phyloP scores from a whole-genome alignment of 1,140 invertebrate species.

The Drosophila sturtevanti region DNA sequence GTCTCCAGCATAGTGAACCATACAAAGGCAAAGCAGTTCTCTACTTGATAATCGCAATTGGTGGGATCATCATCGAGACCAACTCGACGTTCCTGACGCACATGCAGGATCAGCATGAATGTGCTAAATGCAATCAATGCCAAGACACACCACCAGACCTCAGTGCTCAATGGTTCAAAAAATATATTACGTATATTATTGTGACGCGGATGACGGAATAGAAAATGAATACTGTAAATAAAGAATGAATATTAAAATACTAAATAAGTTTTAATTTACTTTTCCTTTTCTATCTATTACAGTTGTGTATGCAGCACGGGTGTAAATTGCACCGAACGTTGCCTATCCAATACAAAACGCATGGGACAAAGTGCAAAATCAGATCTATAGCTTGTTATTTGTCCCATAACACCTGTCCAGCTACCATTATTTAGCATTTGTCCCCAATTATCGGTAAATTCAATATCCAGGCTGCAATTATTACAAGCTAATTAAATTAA shows the following conservation, averaged over 20 bases:
- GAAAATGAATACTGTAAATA: conserved; percentile 74
- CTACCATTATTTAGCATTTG: conserved; percentile 82
- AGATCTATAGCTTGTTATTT: conserved; percentile 80
- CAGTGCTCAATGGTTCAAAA: conserved; percentile 81
- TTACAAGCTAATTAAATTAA: not conserved
- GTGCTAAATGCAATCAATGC: conserved; percentile 43
- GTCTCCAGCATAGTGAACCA: conserved; percentile 70
- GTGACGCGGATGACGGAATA: conserved; percentile 85
- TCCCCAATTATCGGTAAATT: conserved; percentile 83
- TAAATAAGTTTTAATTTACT: not conserved
- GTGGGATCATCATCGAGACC: too few relatives aligned
- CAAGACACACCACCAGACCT: conserved; percentile 82
- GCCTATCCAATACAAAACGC: conserved; percentile 82
- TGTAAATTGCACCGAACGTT: conserved; percentile 82
- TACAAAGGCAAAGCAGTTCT: conserved; percentile 45
- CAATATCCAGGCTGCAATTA: conserved; percentile 81
- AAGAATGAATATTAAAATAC: not conserved
- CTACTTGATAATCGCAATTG: not conserved
- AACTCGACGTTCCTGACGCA: conserved; percentile 38
- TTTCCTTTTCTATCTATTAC: conserved; percentile 52
- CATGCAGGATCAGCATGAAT: conserved; percentile 48
- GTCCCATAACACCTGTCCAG: conserved; percentile 84
- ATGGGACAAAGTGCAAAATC: conserved; percentile 83
- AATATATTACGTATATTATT: conserved; percentile 83
- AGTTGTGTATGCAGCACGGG: conserved; percentile 81